Evolutionary conservation across 2,113 vertebrate species (phyloP).

Genomic region (Sorex fumeus): DNA sequence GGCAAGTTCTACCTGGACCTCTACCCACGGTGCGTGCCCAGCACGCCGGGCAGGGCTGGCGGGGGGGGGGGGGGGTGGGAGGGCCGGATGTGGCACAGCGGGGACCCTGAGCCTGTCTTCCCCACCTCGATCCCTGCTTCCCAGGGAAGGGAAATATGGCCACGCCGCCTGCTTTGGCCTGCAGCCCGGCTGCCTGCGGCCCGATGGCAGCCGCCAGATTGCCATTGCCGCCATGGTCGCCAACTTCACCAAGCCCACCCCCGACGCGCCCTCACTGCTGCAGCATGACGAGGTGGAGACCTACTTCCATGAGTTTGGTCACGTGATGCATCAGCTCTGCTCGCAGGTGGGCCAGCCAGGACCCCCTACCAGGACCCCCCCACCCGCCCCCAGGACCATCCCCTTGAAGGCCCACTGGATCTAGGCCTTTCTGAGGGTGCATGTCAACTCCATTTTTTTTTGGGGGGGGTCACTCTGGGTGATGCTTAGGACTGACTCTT

Average conservation of each 20-base stretch:
- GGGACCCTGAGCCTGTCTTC: neutral
- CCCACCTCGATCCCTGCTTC: too few species aligned
- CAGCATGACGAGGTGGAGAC: conserved; percentile 99
- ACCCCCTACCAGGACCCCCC: too few species aligned
- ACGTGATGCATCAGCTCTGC: conserved; percentile 99
- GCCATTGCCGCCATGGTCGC: conserved; percentile 98
- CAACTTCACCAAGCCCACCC: conserved; percentile 97
- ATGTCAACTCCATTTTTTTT: too few species aligned
- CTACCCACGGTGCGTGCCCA: conserved; percentile 92
- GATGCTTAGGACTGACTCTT: too few species aligned
- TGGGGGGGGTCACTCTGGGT: too few species aligned
- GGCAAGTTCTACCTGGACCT: conserved; percentile 99
- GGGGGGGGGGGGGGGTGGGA: neutral
- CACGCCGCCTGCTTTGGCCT: conserved; percentile 98
- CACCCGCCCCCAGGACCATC: too few species aligned
- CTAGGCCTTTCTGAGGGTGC: too few species aligned
- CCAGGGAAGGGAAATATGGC: conserved; percentile 97
- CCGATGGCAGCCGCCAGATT: conserved; percentile 92
- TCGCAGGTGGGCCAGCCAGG: conserved; percentile 90
- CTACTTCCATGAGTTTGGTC: conserved; percentile 98
- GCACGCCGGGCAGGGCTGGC: neutral
- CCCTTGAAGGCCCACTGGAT: too few species aligned
- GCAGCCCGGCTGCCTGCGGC: conserved; percentile 95
- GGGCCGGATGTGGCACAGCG: too few species aligned
- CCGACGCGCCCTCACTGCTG: conserved; percentile 93